Percentiles rank a stretch among this genome's conserved stretches.
Evolutionary conservation across 2,888 invertebrate genomes (phyloP).

Genomic region (Morpho helenor): DNA sequence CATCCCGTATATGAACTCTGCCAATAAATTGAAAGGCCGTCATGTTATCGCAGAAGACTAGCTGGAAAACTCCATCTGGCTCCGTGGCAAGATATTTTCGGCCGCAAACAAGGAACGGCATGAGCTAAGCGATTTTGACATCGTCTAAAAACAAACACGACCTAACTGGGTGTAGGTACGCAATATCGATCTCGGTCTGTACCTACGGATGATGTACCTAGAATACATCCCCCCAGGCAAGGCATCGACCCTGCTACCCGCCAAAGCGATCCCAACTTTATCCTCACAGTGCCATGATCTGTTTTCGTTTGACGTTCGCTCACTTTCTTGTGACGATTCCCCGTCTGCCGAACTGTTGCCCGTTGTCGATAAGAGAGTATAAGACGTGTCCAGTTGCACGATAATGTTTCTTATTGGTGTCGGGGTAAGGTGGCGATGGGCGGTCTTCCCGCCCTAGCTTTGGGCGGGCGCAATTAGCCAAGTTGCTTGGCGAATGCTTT

Average conservation of each 20-base stretch:
- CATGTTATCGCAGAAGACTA: conserved; percentile 19
- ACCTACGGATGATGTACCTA: conserved; percentile 71
- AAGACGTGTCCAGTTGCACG: conserved; percentile 47
- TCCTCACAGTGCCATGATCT: conserved; percentile 39
- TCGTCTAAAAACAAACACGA: conserved; percentile 52
- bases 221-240: conserved; percentile 39
- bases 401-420: conserved; percentile 56
- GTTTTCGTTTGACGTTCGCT: conserved; percentile 48
- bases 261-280: conserved; percentile 36
- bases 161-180: conserved; percentile 48
- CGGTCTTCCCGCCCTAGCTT: conserved; percentile 58
- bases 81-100: conserved; percentile 24
- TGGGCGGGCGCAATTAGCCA: conserved; percentile 71
- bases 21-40: conserved; percentile 24
- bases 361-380: conserved; percentile 67
- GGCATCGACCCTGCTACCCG: conserved; percentile 47
- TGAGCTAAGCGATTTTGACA: conserved; percentile 31
- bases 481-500: conserved; percentile 47
- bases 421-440: conserved; percentile 40
- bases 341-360: conserved; percentile 55
- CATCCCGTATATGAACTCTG: conserved; percentile 13
- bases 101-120: conserved; percentile 21
- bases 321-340: conserved; percentile 63
- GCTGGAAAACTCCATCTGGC: conserved; percentile 20
- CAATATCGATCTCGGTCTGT: conserved; percentile 62